phyloP scores from a whole-genome alignment of 2,888 invertebrate genomes.

The Drosophila neutralis region DNA sequence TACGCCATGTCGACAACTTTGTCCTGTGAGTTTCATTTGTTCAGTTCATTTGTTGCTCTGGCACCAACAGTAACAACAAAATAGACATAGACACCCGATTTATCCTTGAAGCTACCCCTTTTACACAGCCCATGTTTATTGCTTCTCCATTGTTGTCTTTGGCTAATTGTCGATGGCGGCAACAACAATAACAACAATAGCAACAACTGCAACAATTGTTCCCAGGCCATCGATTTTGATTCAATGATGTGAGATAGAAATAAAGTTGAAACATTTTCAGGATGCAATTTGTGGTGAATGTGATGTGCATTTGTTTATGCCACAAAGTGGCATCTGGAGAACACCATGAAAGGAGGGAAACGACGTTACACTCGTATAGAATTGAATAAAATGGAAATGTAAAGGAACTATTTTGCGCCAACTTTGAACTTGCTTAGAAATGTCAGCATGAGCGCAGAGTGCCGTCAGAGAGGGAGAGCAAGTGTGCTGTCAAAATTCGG shows the following conservation, averaged over 20 bases:
- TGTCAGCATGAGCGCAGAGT: neutral
- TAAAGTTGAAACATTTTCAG: conserved; percentile 48
- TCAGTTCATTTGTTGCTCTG: conserved; percentile 57
- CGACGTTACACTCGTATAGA: neutral
- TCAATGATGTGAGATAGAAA: conserved; percentile 46
- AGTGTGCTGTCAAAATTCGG: neutral
- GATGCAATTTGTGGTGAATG: conserved; percentile 42
- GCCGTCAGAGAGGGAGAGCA: neutral
- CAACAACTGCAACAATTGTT: conserved; percentile 47
- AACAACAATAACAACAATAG: conserved; percentile 25
- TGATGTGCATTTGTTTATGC: conserved; percentile 21
- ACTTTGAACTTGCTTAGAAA: neutral
- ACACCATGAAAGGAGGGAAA: neutral
- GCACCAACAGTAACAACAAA: conserved; percentile 2
- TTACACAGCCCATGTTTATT: conserved; percentile 42
- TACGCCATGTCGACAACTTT: conserved; percentile 61
- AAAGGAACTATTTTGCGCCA: neutral
- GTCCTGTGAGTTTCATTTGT: conserved; percentile 65
- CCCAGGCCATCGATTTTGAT: conserved; percentile 59
- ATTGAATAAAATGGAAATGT: conserved; percentile 19
- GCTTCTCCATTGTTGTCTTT: conserved; percentile 53
- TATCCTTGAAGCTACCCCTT: conserved; percentile 8
- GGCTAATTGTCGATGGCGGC: conserved; percentile 61
- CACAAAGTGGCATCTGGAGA: neutral
- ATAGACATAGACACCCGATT: conserved; percentile 15